Evolutionary conservation across 2,113 vertebrate species (phyloP).

Genomic region (Australoheros scitulus): DNA sequence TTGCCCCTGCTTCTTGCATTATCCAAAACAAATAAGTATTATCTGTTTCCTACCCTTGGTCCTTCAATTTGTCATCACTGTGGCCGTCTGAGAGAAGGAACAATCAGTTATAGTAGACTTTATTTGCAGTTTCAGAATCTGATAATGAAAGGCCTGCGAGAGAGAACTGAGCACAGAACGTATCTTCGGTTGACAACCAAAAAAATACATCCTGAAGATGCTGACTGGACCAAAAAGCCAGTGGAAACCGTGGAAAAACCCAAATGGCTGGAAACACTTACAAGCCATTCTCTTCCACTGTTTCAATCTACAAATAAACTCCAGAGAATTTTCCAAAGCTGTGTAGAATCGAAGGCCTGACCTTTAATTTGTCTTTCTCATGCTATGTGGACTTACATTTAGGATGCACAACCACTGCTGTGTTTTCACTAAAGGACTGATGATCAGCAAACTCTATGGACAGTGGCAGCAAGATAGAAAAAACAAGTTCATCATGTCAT

Average conservation of each 20-base stretch:
- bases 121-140: conserved; percentile 3
- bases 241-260: conserved; percentile 72
- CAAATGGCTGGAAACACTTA: conserved; percentile 77
- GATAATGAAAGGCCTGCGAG: conserved; percentile 4
- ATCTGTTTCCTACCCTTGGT: conserved; percentile 1
- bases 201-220: conserved; percentile 54
- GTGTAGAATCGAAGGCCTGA: conserved; percentile 49
- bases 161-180: not conserved
- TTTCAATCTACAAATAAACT: conserved; percentile 77
- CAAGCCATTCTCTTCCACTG: conserved; percentile 65
- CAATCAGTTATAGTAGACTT: not conserved
- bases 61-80: not conserved
- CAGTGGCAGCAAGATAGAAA: not conserved
- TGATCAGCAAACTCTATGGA: not conserved
- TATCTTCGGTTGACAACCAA: not conserved
- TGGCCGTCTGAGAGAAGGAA: not conserved
- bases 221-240: conserved; percentile 52
- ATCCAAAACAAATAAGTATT: conserved; percentile 29
- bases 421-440: not conserved
- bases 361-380: conserved; percentile 65
- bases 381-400: conserved; percentile 49
- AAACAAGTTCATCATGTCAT: not conserved
- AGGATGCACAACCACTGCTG: not conserved
- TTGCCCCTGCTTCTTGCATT: not conserved
- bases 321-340: conserved; percentile 79